Evolutionary conservation across 1,140 invertebrate species (phyloP).

Genomic region (Nixonia krombeini): DNA sequence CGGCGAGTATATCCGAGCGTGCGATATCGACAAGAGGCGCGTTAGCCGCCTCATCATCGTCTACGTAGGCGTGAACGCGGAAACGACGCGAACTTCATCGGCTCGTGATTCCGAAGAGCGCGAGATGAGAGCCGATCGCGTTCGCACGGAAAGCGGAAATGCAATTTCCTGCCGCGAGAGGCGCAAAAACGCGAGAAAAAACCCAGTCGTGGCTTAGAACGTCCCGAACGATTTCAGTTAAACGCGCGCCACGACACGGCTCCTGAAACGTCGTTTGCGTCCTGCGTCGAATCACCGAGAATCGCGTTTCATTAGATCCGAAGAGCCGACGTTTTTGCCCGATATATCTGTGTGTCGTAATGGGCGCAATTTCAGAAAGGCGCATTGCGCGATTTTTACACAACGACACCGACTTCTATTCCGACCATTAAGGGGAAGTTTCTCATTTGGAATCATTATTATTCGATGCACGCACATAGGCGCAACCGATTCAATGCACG

Average conservation of each 20-base stretch:
- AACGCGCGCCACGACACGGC: not conserved
- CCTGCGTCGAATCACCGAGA: too few relatives aligned
- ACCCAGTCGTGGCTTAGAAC: not conserved
- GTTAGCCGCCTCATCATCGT: not conserved
- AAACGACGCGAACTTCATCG: not conserved
- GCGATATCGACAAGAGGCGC: not conserved
- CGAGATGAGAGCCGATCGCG: not conserved
- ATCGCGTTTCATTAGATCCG: too few relatives aligned
- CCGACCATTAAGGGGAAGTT: too few relatives aligned
- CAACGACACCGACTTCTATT: too few relatives aligned
- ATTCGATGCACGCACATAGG: too few relatives aligned
- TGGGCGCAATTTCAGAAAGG: too few relatives aligned
- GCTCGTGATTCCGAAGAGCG: not conserved
- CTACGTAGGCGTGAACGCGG: not conserved
- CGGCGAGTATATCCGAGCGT: not conserved
- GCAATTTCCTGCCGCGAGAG: not conserved
- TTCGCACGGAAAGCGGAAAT: conserved; percentile 1
- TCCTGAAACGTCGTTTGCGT: not conserved
- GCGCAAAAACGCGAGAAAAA: not conserved
- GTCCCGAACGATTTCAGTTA: not conserved
- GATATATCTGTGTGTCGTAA: too few relatives aligned
- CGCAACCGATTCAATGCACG: too few relatives aligned
- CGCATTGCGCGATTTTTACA: too few relatives aligned
- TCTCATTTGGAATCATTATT: too few relatives aligned
- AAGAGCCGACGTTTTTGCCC: too few relatives aligned